Evolutionary conservation across 2,888 invertebrate species (phyloP), one percentile per base, ranked within the genome.

Genomic region (Andrena camellia): DNA sequence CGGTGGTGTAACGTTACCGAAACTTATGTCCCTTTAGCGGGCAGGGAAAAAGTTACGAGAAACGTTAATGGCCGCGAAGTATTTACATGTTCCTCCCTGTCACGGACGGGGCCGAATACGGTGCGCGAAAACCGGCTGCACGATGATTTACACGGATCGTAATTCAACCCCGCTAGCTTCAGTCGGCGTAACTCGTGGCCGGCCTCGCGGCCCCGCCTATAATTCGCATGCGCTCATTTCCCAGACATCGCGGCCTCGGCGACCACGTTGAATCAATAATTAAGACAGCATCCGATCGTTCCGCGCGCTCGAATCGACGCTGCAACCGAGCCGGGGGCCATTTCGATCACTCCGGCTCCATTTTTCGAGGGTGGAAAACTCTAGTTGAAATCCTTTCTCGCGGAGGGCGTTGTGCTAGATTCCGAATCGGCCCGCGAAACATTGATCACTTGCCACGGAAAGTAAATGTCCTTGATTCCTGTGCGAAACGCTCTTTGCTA

Each of bases 171-270:
- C 31, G 84, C 76, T 79, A 74, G 75, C 74, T 79, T 83, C 78
- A 84, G 76, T 74, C 62, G 74, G 63, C 79, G 77, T 72, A 84
- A 73, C 82, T 82, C 82, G 75, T 63, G 84, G 84, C 23, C 57
- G 72, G 73, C 76, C 50, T 78, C 73, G 73, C 85, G 64, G 82
- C 81, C 84, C 84, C 86, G 77, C 81, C 86, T 86, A 86, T 86
- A 84, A 86, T 82, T 86, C 86, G 86, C 86, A 86, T 86, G 86
- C 86, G 86, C 84, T 72, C 84, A 84, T 86, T 79, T 84, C 79
- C 79, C 86, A 86, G 85, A 85, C 86, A 81, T 68, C 85, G 78
- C n/a, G 57, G 81, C 75, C 81, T 76, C 83, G 50, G 75, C 81
- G 64, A 74, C 85, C 81, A 74, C 70, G 76, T 72, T 72, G 75